Evolutionary conservation across 2,113 vertebrate species (phyloP).

Genomic region (Strix aluco): DNA sequence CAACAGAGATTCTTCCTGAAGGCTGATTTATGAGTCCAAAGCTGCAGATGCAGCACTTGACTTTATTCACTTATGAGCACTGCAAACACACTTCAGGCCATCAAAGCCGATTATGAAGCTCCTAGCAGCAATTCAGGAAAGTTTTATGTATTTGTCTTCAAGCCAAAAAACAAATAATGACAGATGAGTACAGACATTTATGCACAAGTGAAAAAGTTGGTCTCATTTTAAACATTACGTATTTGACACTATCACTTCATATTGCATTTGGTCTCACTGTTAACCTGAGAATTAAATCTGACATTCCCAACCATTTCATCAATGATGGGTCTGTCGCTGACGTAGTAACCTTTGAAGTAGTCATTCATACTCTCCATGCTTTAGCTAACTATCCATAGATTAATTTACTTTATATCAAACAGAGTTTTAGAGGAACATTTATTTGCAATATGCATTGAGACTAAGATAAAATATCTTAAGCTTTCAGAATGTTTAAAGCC

Average conservation of each 20-base stretch:
- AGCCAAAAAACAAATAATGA: background rate
- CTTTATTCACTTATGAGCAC: background rate
- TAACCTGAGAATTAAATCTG: background rate
- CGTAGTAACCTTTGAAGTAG: background rate
- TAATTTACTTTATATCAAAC: background rate
- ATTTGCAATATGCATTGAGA: background rate
- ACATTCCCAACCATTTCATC: background rate
- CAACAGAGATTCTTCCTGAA: background rate
- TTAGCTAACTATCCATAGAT: background rate
- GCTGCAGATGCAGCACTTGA: background rate
- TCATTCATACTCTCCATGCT: background rate
- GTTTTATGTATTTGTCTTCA: background rate
- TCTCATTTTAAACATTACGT: background rate
- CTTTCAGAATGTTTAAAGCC: background rate
- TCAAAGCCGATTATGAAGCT: background rate
- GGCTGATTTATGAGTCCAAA: background rate
- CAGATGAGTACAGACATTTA: background rate
- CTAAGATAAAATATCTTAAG: background rate
- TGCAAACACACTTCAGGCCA: background rate
- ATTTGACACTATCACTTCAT: background rate
- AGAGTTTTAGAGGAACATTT: background rate
- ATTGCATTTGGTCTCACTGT: background rate
- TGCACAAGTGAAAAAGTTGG: background rate
- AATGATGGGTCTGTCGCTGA: background rate
- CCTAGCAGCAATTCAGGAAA: background rate